Base-by-base conservation (phyloP, 2,888 invertebrate species). In the Diogma glabrata region DNA sequence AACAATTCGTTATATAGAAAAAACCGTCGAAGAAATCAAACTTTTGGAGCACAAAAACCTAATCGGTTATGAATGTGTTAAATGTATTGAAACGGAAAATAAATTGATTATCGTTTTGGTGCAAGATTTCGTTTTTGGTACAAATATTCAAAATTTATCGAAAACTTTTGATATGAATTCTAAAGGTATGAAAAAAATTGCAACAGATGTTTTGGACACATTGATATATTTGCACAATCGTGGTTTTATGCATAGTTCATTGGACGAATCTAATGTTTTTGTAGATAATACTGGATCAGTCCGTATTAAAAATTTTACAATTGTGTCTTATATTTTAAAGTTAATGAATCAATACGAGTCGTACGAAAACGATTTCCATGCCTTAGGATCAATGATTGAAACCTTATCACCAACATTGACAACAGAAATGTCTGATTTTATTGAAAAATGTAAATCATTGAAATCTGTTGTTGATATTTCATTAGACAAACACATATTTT, bases 71-170 rank as follows among this genome's bases (percentile, higher is more conserved):
- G 40, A 40, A 40, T 19, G 19, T 19, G 20, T 40, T 20, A 3
- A 40, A 12, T 40, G 20, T 40, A n/a, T 19, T 5, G 12, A 40
- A 9, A 19, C 19, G 20, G 1, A 19, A 9, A 20, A 40, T 12
- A n/a, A n/a, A 9, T 20, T 40, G 19, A 10, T 40, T 6, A n/a
- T 40, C 4, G 19, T 12, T 19, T 19, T 40, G 7, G 40, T n/a
- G 6, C 40, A 40, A 40, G 40, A 40, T 40, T 40, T 40, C 20
- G 40, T 40, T 9, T 12, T 40, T 40, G 40, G 40, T 19, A 40
- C 10, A 4, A 40, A 20, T 19, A n/a, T 40, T 40, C 5, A n/a
- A 4, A 19, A 19, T 8, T 20, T 40, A 10, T 40, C 40, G 6
- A 19, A 9, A 3, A 40, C 12, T 17, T 40, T 40, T 4, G 20